phyloP scores from a whole-genome alignment of 2,113 vertebrate genomes.

The Etheostoma spectabile region DNA sequence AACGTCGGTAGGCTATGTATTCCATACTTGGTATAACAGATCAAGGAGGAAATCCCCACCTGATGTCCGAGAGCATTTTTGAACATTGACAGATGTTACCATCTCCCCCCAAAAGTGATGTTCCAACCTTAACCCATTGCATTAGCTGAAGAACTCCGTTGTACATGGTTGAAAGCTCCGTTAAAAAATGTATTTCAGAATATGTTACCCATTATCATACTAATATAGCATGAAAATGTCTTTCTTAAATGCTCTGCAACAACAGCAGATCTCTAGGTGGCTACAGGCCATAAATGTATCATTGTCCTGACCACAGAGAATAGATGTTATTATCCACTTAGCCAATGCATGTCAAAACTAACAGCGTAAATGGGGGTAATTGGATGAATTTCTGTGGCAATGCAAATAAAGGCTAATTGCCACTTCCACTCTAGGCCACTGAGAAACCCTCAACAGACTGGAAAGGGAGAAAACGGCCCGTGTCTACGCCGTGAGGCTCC shows the following conservation, averaged over 20 bases:
- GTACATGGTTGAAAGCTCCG: background rate
- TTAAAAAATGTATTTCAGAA: background rate
- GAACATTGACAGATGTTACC: background rate
- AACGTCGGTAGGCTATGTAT: background rate
- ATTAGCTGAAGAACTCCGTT: background rate
- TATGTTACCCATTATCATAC: background rate
- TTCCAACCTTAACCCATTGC: background rate
- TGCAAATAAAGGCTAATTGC: constrained; percentile 73
- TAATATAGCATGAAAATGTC: background rate
- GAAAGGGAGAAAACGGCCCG: constrained; percentile 24
- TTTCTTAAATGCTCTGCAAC: background rate
- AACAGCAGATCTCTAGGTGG: background rate
- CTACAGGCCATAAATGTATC: constrained; percentile 26
- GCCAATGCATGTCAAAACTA: constrained; percentile 63
- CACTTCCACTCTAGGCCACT: constrained; percentile 61
- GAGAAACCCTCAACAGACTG: constrained; percentile 44
- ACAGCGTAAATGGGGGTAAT: constrained; percentile 66
- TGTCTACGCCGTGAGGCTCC: constrained; percentile 41
- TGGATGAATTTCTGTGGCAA: constrained; percentile 63
- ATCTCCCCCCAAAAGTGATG: background rate
- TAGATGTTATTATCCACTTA: constrained; percentile 47
- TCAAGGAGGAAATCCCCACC: background rate
- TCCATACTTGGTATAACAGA: background rate
- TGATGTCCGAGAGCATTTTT: background rate
- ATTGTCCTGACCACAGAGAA: constrained; percentile 18